Conservation (phyloP, 2,797 vertebrate genomes). For the Picus viridis region DNA sequence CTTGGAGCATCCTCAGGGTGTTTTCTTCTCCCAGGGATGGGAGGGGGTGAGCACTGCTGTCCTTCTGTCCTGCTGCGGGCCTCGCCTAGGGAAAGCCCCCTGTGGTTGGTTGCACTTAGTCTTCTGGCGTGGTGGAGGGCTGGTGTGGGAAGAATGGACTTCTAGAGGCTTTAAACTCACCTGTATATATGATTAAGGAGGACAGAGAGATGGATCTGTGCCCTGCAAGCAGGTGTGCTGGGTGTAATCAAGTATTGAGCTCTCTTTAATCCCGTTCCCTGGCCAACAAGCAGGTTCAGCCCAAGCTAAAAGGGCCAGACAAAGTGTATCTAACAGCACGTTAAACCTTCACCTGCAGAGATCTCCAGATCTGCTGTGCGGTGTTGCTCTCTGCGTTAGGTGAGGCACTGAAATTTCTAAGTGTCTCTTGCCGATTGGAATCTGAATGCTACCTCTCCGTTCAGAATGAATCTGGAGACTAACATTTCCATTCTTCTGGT, state of each 20-base stretch:
- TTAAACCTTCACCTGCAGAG: neutral
- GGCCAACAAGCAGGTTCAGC: neutral
- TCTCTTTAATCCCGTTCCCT: neutral
- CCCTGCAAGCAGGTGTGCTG: neutral
- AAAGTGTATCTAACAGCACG: neutral
- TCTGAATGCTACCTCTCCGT: fast-evolving
- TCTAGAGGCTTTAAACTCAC: neutral
- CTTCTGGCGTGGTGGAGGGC: neutral
- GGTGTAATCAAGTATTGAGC: neutral
- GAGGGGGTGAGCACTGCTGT: neutral
- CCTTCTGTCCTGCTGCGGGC: neutral
- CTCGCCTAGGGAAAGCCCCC: neutral
- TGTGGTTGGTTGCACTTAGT: fast-evolving
- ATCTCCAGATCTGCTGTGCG: neutral
- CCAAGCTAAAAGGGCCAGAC: neutral
- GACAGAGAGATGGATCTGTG: neutral
- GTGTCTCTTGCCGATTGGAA: neutral
- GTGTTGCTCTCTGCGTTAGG: neutral
- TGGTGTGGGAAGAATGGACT: neutral
- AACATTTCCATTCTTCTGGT: neutral
- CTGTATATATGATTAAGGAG: neutral
- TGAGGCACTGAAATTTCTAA: neutral
- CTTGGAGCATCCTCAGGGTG: fast-evolving
- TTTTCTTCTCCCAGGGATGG: neutral
- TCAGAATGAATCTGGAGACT: neutral